Percentiles rank a stretch among this genome's conserved stretches.
Conservation (phyloP, 2,797 vertebrate species). For the Tangara arthus region DNA sequence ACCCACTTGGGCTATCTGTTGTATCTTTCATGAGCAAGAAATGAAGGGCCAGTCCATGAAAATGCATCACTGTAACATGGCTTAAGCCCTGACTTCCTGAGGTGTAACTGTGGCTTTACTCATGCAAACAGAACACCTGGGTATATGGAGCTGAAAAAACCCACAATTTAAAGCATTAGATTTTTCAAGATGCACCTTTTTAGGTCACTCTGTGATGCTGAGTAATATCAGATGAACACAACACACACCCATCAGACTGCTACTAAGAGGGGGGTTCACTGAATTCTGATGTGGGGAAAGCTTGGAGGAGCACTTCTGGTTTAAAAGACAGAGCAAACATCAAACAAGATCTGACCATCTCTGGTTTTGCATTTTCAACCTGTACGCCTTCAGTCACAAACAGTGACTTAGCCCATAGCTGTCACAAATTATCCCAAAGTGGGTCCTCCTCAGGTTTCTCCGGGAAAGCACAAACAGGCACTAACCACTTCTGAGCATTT, state of each 20-base stretch:
- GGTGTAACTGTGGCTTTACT: background rate
- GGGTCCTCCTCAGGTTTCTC: background rate
- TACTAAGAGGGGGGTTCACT: accelerated
- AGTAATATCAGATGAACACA: background rate
- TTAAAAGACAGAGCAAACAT: background rate
- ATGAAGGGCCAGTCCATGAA: background rate
- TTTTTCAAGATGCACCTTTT: background rate
- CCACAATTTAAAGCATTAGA: background rate
- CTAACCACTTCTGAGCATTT: background rate
- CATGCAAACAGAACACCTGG: background rate
- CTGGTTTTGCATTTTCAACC: background rate
- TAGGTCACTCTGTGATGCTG: background rate
- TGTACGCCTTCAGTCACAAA: background rate
- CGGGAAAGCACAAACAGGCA: background rate
- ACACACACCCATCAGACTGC: background rate
- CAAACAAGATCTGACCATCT: background rate
- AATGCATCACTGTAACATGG: background rate
- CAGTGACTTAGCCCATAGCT: background rate
- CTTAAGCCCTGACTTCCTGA: background rate
- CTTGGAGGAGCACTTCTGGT: background rate
- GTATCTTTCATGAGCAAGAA: background rate
- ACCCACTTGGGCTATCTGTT: background rate
- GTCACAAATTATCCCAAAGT: background rate
- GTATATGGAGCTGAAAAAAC: background rate
- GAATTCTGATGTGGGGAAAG: background rate